Percentiles rank a stretch among this genome's conserved stretches.
Conservation (phyloP, 2,113 vertebrate genomes). For the Progne subis region DNA sequence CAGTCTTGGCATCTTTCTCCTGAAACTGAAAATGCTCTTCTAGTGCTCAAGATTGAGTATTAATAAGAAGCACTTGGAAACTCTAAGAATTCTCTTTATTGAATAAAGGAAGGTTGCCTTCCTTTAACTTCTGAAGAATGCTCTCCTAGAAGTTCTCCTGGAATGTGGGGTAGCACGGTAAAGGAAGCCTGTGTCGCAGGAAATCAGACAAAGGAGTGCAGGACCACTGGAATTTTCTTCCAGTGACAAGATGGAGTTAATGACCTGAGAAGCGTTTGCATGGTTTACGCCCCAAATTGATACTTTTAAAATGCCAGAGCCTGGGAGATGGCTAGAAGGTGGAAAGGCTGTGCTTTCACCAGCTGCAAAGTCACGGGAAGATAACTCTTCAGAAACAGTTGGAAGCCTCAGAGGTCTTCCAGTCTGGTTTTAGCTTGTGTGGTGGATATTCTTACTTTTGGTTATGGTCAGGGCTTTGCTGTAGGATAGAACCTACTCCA, state of each 20-base stretch:
- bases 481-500: neutral
- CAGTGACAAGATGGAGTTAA: neutral
- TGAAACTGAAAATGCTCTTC: neutral
- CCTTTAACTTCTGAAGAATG: neutral
- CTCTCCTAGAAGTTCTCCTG: neutral
- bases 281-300: neutral
- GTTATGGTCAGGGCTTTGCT: neutral
- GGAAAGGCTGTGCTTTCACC: neutral
- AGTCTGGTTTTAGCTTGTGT: neutral
- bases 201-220: rapidly evolving
- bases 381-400: neutral
- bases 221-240: neutral
- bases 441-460: neutral
- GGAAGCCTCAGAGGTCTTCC: neutral
- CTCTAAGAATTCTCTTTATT: neutral
- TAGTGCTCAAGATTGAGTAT: neutral
- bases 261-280: neutral
- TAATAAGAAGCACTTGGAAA: neutral
- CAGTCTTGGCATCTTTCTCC: neutral
- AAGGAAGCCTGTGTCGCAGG: neutral
- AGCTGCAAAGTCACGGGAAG: neutral
- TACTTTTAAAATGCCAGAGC: neutral
- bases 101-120: neutral
- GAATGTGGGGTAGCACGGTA: rapidly evolving
- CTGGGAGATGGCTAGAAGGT: neutral